Conservation (phyloP, 1,140 invertebrate species). For the Apis mellifera region Amel_HAv3.1 CM009932.2:5923001-5923500, state of each 20-base stretch:
- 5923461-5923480: slow-evolving; percentile 34
- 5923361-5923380: slow-evolving; percentile 34
- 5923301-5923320: too few species aligned
- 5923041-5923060: slow-evolving; percentile 65
- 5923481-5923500: slow-evolving; percentile 63
- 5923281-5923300: not conserved
- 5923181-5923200: too few species aligned
- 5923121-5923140: too few species aligned
- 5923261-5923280: not conserved
- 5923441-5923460: slow-evolving; percentile 29
- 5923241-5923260: too few species aligned
- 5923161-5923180: too few species aligned
- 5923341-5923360: slow-evolving; percentile 38
- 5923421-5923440: slow-evolving; percentile 52
- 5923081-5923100: too few species aligned
- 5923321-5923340: not conserved
- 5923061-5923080: too few species aligned
- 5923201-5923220: too few species aligned
- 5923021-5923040: slow-evolving; percentile 16
- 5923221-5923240: too few species aligned
- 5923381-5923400: slow-evolving; percentile 58
- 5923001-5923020: slow-evolving; percentile 41
- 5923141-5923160: too few species aligned
- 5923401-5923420: slow-evolving; percentile 29
- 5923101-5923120: too few species aligned